These are phyloP conservation scores for Anarsia innoxiella DNA, from an alignment of 2,888 invertebrate species.

Conservation along the genomic window DNA sequence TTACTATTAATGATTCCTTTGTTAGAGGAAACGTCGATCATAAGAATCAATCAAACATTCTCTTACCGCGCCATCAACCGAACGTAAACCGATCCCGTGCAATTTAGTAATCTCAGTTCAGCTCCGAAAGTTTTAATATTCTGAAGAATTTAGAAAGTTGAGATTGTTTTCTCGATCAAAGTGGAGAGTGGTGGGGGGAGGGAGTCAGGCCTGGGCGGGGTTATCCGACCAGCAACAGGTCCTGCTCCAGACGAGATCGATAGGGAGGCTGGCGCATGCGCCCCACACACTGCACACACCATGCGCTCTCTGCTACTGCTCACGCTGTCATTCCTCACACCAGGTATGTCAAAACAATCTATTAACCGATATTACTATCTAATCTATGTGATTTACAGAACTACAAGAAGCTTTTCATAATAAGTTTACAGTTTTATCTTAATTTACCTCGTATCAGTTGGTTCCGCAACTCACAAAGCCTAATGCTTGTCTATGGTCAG, in stretches of 20 bases:
- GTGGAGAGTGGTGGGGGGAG: conserved; percentile 31
- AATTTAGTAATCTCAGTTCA: conserved; percentile 7
- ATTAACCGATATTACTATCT: conserved; percentile 2
- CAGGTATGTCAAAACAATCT: conserved; percentile 53
- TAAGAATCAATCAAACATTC: too few species aligned
- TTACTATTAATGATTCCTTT: too few species aligned
- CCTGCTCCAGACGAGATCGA: conserved; percentile 51
- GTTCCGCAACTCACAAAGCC: conserved; percentile 18
- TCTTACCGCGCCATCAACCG: conserved; percentile 8
- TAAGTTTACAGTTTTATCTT: too few species aligned
- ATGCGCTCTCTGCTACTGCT: conserved; percentile 62
- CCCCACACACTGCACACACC: conserved; percentile 41
- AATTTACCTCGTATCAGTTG: background rate
- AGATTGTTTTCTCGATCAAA: conserved; percentile 65
- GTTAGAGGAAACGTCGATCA: too few species aligned
- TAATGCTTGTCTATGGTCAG: conserved; percentile 23
- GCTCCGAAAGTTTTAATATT: conserved; percentile 52
- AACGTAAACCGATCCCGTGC: conserved; percentile 1
- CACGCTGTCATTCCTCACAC: conserved; percentile 48
- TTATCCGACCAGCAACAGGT: conserved; percentile 61
- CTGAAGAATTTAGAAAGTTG: conserved; percentile 60
- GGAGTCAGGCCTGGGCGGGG: conserved; percentile 23
- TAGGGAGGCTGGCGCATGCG: conserved; percentile 67
- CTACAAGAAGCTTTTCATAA: too few species aligned
- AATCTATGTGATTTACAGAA: too few species aligned